Base-by-base conservation (phyloP, 2,113 vertebrate genomes). In the Cyprinus carpio region DNA sequence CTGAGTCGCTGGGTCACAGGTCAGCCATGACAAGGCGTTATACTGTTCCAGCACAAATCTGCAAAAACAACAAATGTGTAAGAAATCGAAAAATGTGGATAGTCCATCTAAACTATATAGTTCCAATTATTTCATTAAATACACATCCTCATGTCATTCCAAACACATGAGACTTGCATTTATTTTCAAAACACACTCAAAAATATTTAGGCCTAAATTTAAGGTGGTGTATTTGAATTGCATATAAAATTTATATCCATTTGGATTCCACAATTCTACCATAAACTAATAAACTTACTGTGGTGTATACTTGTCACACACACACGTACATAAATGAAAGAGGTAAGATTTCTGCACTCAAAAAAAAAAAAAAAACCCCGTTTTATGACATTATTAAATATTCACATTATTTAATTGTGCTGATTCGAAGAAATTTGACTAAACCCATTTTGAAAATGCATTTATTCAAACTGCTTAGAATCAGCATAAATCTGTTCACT, bases 31-130 rank as follows among this genome's bases (percentile, higher is more conserved):
- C 83, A 97, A 94, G 58, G 96, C 96, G 2, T 97, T 97, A 91
- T 97, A 97, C 94, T 97, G 96, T 92, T 97, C 96, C 94, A 99
- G 88, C 60, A 99, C 98, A 81, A 99, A 99, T 96, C 98, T 99
- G 92, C 13, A 1, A n/a, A 65, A 25, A 54, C 4, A 65, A 71
- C 10, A 71, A 71, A 71, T 23, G 9, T 12, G 18, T 6, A 15
- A 31, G 5, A 29, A 8, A 65, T 16, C 6, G 9, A 4, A 69
- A 69, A 20, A 69, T 65, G 1, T 51, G 49, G 49, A 54, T 54
- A 18, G 27, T 18, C 8, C 2, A 1, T 16, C 29, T 18, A 9
- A 67, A 67, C n/a, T n/a, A n/a, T n/a, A n/a, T n/a, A 9, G 9
- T 64, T 0, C 1, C 2, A 67, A 67, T 67, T 67, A 18, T 69